phyloP scores from a whole-genome alignment of 2,113 vertebrate genomes.

The Dasyornis broadbenti region DNA sequence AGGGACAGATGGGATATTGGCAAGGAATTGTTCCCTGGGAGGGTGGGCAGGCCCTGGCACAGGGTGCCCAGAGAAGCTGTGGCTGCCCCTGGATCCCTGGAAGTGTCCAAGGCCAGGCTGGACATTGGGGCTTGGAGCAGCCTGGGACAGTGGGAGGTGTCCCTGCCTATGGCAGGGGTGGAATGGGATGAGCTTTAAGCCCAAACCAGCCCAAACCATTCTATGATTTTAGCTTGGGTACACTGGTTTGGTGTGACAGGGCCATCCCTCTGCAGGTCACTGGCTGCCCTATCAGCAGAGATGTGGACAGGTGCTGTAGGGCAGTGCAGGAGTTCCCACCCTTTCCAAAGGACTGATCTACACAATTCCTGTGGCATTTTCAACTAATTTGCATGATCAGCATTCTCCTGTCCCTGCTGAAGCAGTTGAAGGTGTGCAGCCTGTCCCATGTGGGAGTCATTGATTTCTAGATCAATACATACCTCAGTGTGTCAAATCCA shows the following conservation, averaged over 20 bases:
- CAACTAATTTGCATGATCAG: rapidly evolving
- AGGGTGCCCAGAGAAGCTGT: neutral
- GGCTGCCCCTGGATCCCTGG: neutral
- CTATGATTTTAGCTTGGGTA: neutral
- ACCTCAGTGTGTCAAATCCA: neutral
- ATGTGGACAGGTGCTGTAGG: neutral
- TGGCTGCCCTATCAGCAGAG: neutral
- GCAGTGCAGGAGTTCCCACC: neutral
- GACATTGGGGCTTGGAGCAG: neutral
- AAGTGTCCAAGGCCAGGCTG: neutral
- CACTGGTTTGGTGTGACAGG: neutral
- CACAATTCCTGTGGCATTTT: neutral
- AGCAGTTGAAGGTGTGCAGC: neutral
- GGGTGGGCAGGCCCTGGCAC: neutral
- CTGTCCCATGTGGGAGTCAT: neutral
- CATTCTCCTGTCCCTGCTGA: rapidly evolving
- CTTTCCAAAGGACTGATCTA: rapidly evolving
- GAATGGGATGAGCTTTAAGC: neutral
- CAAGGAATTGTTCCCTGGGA: neutral
- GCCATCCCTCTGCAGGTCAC: neutral
- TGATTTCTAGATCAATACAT: neutral
- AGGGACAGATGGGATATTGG: rapidly evolving
- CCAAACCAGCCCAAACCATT: neutral
- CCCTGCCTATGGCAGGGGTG: neutral
- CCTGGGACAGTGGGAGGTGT: neutral